Evolutionary conservation across 2,888 invertebrate species (phyloP).

Genomic region (Selenia dentaria): DNA sequence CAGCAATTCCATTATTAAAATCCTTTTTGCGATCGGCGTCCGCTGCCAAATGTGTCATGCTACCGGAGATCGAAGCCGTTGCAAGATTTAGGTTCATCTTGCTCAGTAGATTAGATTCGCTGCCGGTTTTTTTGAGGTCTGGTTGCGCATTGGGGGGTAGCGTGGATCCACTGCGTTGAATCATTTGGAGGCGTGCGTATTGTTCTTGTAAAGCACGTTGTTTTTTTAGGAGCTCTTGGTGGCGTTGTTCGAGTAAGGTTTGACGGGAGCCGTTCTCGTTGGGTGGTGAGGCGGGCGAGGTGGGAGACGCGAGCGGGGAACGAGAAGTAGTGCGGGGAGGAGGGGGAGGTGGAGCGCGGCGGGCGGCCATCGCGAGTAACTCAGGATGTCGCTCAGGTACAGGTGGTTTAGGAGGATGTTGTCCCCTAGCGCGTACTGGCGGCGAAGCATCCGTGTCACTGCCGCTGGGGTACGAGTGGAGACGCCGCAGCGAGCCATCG

Average conservation of each 20-base stretch:
- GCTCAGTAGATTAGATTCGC: constrained; percentile 93
- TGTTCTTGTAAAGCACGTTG: constrained; percentile 96
- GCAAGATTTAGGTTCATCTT: constrained; percentile 92
- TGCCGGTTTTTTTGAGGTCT: constrained; percentile 93
- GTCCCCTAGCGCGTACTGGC: constrained; percentile 87
- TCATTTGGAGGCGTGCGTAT: constrained; percentile 94
- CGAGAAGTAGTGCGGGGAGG: constrained; percentile 96
- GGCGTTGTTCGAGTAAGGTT: constrained; percentile 92
- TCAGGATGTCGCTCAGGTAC: constrained; percentile 93
- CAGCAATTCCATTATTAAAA: constrained; percentile 24
- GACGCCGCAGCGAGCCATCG: constrained; percentile 87
- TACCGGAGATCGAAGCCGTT: constrained; percentile 63
- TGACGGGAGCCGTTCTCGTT: constrained; percentile 79
- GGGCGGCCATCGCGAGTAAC: constrained; percentile 88
- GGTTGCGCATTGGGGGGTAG: constrained; percentile 86
- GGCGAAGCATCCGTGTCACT: constrained; percentile 92
- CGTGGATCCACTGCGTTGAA: constrained; percentile 91
- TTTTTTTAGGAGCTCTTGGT: constrained; percentile 94
- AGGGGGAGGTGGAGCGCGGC: constrained; percentile 93
- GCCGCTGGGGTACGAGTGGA: constrained; percentile 94
- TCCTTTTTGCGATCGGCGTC: constrained; percentile 41
- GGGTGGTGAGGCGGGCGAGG: constrained; percentile 85
- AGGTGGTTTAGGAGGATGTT: constrained; percentile 89
- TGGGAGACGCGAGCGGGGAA: constrained; percentile 94
- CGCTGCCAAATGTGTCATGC: constrained; percentile 68